phyloP scores from a whole-genome alignment of 2,888 invertebrate species.

The Nephrotoma appendiculata region DNA sequence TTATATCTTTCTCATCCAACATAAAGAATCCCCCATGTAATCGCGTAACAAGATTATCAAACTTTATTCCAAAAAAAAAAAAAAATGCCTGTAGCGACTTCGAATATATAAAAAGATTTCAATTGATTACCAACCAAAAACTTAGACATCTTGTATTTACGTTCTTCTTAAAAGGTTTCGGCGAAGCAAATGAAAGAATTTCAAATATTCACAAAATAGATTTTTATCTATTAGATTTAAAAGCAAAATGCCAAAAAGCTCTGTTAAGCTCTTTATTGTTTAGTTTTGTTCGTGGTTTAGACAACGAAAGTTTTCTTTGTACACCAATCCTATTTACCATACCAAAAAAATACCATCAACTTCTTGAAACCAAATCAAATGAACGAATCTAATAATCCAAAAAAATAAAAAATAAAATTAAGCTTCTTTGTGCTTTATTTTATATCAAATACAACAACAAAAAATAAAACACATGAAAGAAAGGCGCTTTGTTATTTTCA shows the following conservation, averaged over 20 bases:
- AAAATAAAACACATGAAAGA: background rate
- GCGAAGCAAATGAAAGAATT: background rate
- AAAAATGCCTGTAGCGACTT: background rate
- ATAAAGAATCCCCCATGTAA: too few relatives aligned
- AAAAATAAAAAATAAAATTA: background rate
- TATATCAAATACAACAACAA: background rate
- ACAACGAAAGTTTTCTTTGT: background rate
- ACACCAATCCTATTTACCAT: background rate
- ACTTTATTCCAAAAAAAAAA: background rate
- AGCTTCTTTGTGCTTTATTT: background rate
- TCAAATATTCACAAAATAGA: background rate
- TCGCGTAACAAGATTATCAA: background rate
- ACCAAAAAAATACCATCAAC: background rate
- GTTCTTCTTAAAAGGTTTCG: background rate
- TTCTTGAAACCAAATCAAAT: background rate
- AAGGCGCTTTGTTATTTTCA: background rate
- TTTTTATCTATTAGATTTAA: background rate
- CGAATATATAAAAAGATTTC: background rate
- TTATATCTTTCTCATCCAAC: too few relatives aligned
- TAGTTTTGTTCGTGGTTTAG: background rate
- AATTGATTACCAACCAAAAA: background rate
- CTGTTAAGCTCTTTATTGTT: background rate
- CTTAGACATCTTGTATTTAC: background rate
- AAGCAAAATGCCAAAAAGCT: background rate
- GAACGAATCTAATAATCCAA: background rate